Base-by-base conservation (phyloP, 1,140 invertebrate species). In the Pygmarrhopalites habei region DNA sequence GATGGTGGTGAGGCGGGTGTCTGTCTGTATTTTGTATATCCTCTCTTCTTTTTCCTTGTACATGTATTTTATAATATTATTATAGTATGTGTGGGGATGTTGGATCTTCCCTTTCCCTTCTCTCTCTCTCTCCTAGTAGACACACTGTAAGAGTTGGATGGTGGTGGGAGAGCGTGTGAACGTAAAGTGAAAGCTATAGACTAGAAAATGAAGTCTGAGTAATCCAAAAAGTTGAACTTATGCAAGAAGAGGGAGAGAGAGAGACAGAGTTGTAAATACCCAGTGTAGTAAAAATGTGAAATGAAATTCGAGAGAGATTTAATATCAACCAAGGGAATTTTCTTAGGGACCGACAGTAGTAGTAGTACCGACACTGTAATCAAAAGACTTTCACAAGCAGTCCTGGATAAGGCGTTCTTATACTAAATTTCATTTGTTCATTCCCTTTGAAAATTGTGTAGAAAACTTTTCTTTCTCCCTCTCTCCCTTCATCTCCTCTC, bases 221-320 rank as follows among this genome's bases (percentile, higher is more conserved):
- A 67, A 67, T 67, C 61, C 65, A 55, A 62, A 67, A 67, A 67
- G 65, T 67, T 67, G 60, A 67, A 62, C 52, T 67, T 67, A 63
- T 63, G 65, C 58, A 63, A 63, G 61, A 57, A 60, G 61, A 28
- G 28, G 17, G 15, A 2, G n/a, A 17, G 21, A 12, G 35, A 41
- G 51, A 60, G n/a, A n/a, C n/a, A n/a, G 64, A 65, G 64, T 61
- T 62, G 64, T 66, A 66, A 66, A 66, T 66, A 67, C 60, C 51
- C 56, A 60, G 64, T 60, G 67, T 58, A 68, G 67, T 68, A 68
- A 68, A 68, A 68, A 68, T 68, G 67, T 68, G 67, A 68, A 68
- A 68, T 68, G 67, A 68, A 68, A 68, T 68, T 65, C 60, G 63
- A 68, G 67, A 68, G 63, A 68, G 67, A 68, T 68, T 68, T 68